A percentile compares a stretch with the other conserved stretches of the same genome.
phyloP scores from a whole-genome alignment of 2,113 vertebrate genomes.

The human (Homo sapiens) region DNA sequence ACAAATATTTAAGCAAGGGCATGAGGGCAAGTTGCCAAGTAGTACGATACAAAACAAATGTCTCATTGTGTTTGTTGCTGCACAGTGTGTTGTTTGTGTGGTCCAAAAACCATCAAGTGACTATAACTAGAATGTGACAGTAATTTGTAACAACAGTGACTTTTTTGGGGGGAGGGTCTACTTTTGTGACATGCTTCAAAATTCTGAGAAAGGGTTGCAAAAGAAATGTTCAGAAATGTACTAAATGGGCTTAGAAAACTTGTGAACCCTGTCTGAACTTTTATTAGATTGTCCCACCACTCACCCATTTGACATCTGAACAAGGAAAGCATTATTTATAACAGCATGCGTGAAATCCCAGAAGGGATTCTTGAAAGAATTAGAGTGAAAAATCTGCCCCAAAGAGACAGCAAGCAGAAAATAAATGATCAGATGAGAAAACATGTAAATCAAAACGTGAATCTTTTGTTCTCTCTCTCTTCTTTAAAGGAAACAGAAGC shows the following conservation, averaged over 20 bases:
- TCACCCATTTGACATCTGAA: slow-evolving; percentile 65
- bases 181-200: slow-evolving; percentile 33
- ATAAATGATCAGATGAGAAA: slow-evolving; percentile 69
- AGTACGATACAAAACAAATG: slow-evolving; percentile 50
- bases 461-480: background rate
- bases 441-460: slow-evolving; percentile 56
- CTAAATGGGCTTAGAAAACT: slow-evolving; percentile 59
- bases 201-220: slow-evolving; percentile 47
- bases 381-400: slow-evolving; percentile 65
- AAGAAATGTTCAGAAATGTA: slow-evolving; percentile 53
- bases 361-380: slow-evolving; percentile 68
- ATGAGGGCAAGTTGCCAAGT: background rate
- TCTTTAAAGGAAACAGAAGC: background rate
- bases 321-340: slow-evolving; percentile 76
- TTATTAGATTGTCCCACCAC: slow-evolving; percentile 63
- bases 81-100: background rate
- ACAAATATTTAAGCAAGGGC: slow-evolving; percentile 45
- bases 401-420: slow-evolving; percentile 60
- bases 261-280: slow-evolving; percentile 73
- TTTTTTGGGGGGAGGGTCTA: background rate
- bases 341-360: slow-evolving; percentile 60
- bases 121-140: background rate
- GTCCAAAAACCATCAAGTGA: slow-evolving; percentile 10
- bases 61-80: background rate
- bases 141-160: slow-evolving; percentile 31